phyloP scores from a whole-genome alignment of 2,113 vertebrate genomes.

The Antechinus stuartii region DNA sequence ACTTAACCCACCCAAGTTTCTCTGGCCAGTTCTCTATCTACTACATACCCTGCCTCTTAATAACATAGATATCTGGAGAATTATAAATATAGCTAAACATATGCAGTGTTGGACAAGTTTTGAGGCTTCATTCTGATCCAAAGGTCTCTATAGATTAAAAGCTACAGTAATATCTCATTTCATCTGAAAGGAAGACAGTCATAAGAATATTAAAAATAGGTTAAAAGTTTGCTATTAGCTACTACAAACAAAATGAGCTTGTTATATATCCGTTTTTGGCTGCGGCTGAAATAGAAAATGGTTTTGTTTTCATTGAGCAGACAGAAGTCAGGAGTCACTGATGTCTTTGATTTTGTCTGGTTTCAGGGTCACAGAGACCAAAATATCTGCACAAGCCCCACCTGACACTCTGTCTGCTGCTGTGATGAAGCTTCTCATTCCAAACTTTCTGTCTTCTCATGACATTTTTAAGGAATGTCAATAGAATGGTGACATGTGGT shows the following conservation, averaged over 20 bases:
- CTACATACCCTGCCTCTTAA: neutral
- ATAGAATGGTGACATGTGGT: no score
- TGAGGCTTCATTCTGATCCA: constrained; percentile 38
- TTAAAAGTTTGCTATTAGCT: constrained; percentile 57
- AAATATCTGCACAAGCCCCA: neutral
- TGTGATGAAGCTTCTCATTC: neutral
- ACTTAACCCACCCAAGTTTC: neutral
- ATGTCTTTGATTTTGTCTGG: constrained; percentile 23
- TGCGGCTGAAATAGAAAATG: constrained; percentile 37
- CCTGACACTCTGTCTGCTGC: neutral
- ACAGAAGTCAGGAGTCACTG: constrained; percentile 30
- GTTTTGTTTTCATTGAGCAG: constrained; percentile 38
- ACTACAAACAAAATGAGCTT: neutral
- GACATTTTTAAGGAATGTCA: neutral
- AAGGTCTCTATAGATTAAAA: neutral
- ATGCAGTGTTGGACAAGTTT: constrained; percentile 30
- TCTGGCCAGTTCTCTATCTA: neutral
- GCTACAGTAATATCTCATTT: neutral
- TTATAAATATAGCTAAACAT: constrained; percentile 46
- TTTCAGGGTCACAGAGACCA: constrained; percentile 24
- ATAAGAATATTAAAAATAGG: constrained; percentile 38
- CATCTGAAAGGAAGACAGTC: neutral
- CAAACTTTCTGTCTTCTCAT: neutral
- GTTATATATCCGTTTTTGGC: neutral
- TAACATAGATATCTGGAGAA: neutral